phyloP scores from a whole-genome alignment of 2,888 invertebrate species.

The Suillia variegata region DNA sequence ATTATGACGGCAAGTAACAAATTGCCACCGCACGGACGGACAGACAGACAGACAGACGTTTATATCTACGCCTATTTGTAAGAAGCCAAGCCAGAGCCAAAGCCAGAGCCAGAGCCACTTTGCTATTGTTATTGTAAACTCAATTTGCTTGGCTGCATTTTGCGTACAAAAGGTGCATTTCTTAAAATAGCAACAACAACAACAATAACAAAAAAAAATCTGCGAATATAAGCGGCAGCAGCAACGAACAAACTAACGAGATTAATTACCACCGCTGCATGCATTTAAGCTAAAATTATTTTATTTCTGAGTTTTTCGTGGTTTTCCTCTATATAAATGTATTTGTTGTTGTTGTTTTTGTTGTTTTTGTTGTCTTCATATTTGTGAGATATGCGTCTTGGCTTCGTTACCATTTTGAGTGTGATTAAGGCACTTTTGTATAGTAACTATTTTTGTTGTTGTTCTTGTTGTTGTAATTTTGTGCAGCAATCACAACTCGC shows the following conservation, averaged over 20 bases:
- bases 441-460: constrained; percentile 25
- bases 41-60: no score
- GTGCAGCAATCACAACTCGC: constrained; percentile 9
- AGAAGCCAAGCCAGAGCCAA: not conserved
- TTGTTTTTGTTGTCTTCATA: constrained; percentile 29
- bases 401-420: not conserved
- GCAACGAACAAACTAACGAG: constrained; percentile 38
- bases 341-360: not conserved
- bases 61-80: not conserved
- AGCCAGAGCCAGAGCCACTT: no score
- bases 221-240: constrained; percentile 30
- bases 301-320: constrained; percentile 25
- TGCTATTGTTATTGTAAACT: no score
- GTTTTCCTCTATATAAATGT: not conserved
- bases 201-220: no score
- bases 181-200: not conserved
- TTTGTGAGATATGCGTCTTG: not conserved
- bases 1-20: constrained; percentile 35
- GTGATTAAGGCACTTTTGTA: constrained; percentile 34
- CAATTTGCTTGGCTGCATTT: constrained; percentile 45
- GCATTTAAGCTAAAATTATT: constrained; percentile 17
- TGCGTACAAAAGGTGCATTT: constrained; percentile 40
- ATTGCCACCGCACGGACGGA: no score
- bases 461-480: constrained; percentile 39
- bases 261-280: constrained; percentile 46